Evolutionary conservation across 1,140 invertebrate species (phyloP).

Genomic region (Metaphire vulgaris): DNA sequence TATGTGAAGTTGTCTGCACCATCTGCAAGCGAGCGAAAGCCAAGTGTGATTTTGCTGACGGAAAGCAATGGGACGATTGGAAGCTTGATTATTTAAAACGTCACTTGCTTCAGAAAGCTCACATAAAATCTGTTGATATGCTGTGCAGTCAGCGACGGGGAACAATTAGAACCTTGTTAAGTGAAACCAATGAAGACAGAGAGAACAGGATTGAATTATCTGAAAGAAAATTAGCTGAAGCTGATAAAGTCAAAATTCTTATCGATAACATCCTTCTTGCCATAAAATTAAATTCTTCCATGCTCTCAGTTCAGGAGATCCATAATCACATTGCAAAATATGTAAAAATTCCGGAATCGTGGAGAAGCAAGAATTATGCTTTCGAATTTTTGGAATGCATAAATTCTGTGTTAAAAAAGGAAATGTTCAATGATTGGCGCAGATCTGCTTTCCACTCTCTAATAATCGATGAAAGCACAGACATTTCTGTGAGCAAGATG

Average conservation of each 20-base stretch:
- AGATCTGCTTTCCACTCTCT: constrained; percentile 6
- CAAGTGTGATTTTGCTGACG: background rate
- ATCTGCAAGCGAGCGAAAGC: constrained; percentile 5
- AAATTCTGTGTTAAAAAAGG: constrained; percentile 7
- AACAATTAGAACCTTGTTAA: too few species aligned
- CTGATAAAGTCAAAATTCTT: too few species aligned
- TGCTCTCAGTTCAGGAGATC: too few species aligned
- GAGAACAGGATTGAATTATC: too few species aligned
- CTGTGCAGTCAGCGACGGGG: too few species aligned
- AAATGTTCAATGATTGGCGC: constrained; percentile 5
- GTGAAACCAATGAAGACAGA: too few species aligned
- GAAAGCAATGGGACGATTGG: constrained; percentile 15
- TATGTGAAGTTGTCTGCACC: too few species aligned
- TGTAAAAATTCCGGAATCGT: too few species aligned
- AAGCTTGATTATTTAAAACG: constrained; percentile 8
- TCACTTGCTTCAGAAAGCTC: constrained; percentile 16
- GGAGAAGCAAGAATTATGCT: constrained; percentile 18
- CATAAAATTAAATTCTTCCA: too few species aligned
- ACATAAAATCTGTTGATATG: constrained; percentile 1
- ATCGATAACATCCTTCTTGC: too few species aligned
- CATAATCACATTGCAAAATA: too few species aligned
- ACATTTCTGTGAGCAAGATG: constrained; percentile 8
- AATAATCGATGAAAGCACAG: constrained; percentile 23
- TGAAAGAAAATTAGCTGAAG: too few species aligned
- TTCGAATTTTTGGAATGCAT: constrained; percentile 22